These are phyloP conservation scores for Mastomys natalensis DNA, from an alignment of 2,113 vertebrate genomes.

Conservation along the genomic window DNA sequence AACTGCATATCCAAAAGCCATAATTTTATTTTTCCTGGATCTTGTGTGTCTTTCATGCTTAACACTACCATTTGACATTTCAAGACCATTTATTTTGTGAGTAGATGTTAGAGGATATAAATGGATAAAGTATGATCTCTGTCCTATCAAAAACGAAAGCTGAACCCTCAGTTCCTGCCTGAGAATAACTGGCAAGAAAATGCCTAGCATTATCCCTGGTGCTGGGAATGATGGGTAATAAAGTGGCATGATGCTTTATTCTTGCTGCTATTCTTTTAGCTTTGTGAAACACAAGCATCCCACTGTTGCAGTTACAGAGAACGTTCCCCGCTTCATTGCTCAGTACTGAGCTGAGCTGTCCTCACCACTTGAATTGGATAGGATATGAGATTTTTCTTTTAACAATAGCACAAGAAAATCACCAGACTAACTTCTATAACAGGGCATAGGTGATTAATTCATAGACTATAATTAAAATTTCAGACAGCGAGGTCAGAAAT, in stretches of 20 bases:
- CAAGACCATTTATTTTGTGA: neutral
- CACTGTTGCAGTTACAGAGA: neutral
- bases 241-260: neutral
- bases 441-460: neutral
- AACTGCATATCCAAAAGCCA: neutral
- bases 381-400: neutral
- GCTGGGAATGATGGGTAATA: neutral
- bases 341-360: slow-evolving; percentile 1
- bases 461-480: neutral
- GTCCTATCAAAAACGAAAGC: neutral
- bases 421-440: neutral
- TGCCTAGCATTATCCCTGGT: neutral
- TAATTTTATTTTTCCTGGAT: slow-evolving; percentile 4
- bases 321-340: slow-evolving; percentile 25
- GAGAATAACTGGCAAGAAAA: neutral
- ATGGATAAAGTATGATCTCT: neutral
- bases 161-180: neutral
- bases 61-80: neutral
- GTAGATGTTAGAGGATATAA: neutral
- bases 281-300: slow-evolving; percentile 30
- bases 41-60: neutral
- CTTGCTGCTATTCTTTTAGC: slow-evolving; percentile 5
- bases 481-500: neutral
- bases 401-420: neutral
- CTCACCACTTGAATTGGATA: neutral